Percentiles rank a stretch among this genome's conserved stretches.
Conservation (phyloP, 2,113 vertebrate genomes). For the Vombatus ursinus region DNA sequence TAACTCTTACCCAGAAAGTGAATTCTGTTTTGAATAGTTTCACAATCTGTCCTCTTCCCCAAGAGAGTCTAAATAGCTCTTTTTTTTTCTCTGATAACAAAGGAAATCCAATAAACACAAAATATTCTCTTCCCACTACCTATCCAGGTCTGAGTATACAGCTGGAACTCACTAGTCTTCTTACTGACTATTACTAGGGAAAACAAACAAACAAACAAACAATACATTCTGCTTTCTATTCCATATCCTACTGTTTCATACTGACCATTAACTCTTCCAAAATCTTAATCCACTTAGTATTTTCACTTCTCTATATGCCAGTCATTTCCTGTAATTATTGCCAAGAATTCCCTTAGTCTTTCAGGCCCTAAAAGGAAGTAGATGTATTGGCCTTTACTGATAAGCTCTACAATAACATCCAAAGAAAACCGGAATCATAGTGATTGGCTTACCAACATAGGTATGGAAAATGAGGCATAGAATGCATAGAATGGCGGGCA, state of each 20-base stretch:
- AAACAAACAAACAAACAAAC: too few relatives aligned
- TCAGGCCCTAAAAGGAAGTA: not conserved
- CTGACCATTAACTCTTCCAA: not conserved
- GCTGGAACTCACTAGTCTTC: not conserved
- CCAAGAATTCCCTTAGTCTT: not conserved
- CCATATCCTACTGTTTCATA: not conserved
- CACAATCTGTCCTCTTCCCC: not conserved
- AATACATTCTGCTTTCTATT: not conserved
- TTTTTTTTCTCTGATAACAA: not conserved
- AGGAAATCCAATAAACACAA: not conserved
- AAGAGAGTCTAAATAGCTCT: not conserved
- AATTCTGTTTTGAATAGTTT: not conserved
- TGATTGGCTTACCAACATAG: not conserved
- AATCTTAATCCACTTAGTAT: not conserved
- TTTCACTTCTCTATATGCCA: not conserved
- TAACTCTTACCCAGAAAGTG: not conserved
- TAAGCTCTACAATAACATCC: not conserved
- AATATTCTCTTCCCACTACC: not conserved
- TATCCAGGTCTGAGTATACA: not conserved
- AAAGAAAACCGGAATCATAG: not conserved
- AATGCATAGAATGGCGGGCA: not conserved
- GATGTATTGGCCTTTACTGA: not conserved
- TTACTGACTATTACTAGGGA: not conserved
- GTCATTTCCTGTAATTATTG: not conserved
- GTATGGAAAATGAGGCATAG: not conserved